phyloP scores from a whole-genome alignment of 2,113 vertebrate species.

The Xerus inauris region DNA sequence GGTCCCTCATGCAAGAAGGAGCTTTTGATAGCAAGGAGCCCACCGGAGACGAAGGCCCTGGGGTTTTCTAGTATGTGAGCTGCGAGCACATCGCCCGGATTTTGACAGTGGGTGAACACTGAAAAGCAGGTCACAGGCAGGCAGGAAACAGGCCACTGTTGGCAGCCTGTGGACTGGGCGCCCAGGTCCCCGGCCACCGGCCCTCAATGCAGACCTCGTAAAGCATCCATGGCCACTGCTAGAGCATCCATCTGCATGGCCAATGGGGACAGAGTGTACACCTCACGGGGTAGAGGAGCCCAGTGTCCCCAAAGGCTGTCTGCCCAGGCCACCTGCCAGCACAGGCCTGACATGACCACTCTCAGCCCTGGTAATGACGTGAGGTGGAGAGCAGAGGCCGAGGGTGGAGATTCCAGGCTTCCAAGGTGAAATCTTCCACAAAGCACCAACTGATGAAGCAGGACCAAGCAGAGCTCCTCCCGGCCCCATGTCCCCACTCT shows the following conservation, averaged over 20 bases:
- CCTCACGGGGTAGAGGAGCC: not conserved
- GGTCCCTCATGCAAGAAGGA: not conserved
- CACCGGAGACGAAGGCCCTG: not conserved
- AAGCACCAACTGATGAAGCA: not conserved
- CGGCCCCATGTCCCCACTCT: accelerated
- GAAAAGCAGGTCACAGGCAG: slow-evolving; percentile 58
- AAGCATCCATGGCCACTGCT: no score
- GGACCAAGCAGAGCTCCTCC: not conserved
- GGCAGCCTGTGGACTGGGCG: not conserved
- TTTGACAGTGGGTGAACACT: not conserved
- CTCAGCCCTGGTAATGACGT: accelerated
- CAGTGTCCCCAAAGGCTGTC: not conserved
- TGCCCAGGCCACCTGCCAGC: not conserved
- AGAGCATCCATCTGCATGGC: not conserved
- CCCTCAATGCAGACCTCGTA: not conserved
- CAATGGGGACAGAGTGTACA: not conserved
- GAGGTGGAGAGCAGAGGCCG: not conserved
- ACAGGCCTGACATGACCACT: not conserved
- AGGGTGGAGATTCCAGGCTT: no score
- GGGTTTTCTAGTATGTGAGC: not conserved
- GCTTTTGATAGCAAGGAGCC: not conserved
- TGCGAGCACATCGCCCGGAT: not conserved
- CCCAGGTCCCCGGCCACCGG: accelerated
- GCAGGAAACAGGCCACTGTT: accelerated
- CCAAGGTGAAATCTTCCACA: not conserved